These are phyloP conservation scores for Falco concolor DNA, from an alignment of 2,797 vertebrate genomes.

Conservation along the genomic window DNA sequence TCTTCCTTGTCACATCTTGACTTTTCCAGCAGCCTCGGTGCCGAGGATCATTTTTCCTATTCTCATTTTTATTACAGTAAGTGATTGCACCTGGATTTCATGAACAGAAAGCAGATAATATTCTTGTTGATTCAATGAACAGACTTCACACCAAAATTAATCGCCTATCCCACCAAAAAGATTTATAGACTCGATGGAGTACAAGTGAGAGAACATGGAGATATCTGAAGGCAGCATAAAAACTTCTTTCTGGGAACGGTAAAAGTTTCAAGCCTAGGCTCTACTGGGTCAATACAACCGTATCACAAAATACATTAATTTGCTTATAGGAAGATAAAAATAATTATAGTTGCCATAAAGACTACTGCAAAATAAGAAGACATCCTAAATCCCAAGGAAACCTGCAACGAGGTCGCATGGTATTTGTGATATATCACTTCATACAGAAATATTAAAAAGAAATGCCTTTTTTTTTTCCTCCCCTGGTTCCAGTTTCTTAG, in stretches of 20 bases:
- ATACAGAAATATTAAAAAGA: not conserved
- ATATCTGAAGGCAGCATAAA: constrained; percentile 44
- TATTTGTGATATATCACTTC: not conserved
- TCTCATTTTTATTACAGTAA: not conserved
- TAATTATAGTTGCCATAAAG: not conserved
- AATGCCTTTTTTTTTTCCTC: not conserved
- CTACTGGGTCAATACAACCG: constrained; percentile 20
- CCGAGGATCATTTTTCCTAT: not conserved
- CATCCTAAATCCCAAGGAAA: not conserved
- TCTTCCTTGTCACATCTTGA: not conserved
- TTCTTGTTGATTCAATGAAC: constrained; percentile 14
- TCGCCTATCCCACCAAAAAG: constrained; percentile 44
- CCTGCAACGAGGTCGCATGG: not conserved
- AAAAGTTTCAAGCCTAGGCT: constrained; percentile 38
- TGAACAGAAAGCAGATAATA: constrained; percentile 53
- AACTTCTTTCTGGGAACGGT: constrained; percentile 24
- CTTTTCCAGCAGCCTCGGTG: not conserved
- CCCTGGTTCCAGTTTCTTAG: not conserved
- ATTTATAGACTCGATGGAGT: constrained; percentile 38
- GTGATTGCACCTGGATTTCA: constrained; percentile 27
- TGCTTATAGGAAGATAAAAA: constrained; percentile 42
- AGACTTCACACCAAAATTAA: constrained; percentile 63
- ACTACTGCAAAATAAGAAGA: constrained; percentile 5
- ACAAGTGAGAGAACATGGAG: constrained; percentile 52
- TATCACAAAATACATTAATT: constrained; percentile 36